Evolutionary conservation across 2,797 vertebrate genomes (phyloP).

Genomic region (Enteromius fasciolatus): DNA sequence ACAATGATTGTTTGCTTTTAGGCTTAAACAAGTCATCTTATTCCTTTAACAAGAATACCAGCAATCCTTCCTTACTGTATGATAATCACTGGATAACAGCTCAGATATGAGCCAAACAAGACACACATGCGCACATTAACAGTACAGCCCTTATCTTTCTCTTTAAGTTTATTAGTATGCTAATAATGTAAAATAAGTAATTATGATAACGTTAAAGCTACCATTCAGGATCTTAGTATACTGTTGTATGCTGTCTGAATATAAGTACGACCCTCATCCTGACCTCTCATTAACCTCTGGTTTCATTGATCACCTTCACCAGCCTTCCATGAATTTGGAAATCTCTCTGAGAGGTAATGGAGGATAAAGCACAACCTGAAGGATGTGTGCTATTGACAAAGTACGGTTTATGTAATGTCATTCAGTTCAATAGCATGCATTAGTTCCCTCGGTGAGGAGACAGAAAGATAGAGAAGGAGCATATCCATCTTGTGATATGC

Average conservation of each 20-base stretch:
- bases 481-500: constrained; percentile 22
- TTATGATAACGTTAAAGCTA: background rate
- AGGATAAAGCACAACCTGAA: constrained; percentile 38
- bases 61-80: constrained; percentile 40
- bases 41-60: constrained; percentile 1
- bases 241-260: background rate
- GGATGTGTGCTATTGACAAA: constrained; percentile 46
- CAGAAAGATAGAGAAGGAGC: constrained; percentile 5
- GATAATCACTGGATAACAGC: constrained; percentile 39
- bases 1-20: constrained; percentile 46
- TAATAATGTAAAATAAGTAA: background rate
- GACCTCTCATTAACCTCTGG: constrained; percentile 55
- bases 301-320: constrained; percentile 55
- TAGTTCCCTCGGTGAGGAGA: constrained; percentile 29
- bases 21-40: constrained; percentile 39
- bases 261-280: constrained; percentile 28
- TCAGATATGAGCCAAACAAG: constrained; percentile 28
- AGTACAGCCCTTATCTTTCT: background rate
- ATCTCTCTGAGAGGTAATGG: constrained; percentile 48
- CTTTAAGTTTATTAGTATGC: background rate
- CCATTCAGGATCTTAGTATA: background rate
- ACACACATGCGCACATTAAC: background rate
- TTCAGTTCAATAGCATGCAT: constrained; percentile 51
- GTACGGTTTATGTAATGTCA: constrained; percentile 45
- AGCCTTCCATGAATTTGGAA: constrained; percentile 56